phyloP scores from a whole-genome alignment of 1,140 invertebrate genomes.

The Colletes gigas region DNA sequence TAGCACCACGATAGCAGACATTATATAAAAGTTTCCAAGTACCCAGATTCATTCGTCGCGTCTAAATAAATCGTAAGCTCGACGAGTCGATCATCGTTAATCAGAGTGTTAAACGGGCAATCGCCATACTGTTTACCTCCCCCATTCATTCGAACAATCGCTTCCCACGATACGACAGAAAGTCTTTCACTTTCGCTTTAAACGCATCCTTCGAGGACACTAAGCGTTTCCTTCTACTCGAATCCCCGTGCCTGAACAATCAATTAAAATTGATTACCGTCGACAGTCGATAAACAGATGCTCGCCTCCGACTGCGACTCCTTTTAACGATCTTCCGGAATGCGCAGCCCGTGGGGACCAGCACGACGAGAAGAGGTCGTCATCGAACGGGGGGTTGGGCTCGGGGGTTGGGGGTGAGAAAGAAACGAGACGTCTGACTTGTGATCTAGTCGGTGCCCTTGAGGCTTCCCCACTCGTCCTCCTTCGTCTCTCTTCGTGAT shows the following conservation, averaged over 20 bases:
- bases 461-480: constrained; percentile 59
- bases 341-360: too few relatives aligned
- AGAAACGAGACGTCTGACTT: constrained; percentile 62
- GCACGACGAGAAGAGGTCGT: not conserved
- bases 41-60: too few relatives aligned
- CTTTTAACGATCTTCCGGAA: constrained; percentile 21
- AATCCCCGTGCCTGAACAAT: not conserved
- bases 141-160: too few relatives aligned
- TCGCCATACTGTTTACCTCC: too few relatives aligned
- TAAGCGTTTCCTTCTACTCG: not conserved
- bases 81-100: too few relatives aligned
- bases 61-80: too few relatives aligned
- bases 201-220: not conserved
- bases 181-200: not conserved
- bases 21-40: too few relatives aligned
- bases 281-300: constrained; percentile 11
- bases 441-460: constrained; percentile 65
- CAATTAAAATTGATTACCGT: constrained; percentile 19
- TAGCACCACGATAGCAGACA: too few relatives aligned
- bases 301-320: not conserved
- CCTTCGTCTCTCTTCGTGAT: constrained; percentile 52
- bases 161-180: too few relatives aligned
- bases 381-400: not conserved
- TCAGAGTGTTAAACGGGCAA: too few relatives aligned
- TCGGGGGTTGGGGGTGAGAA: constrained; percentile 24